A percentile compares a stretch with the other conserved stretches of the same genome.
These are phyloP conservation scores for Drosophila pseudotakahashii DNA, from an alignment of 2,888 invertebrate species.

Conservation along the genomic window DNA sequence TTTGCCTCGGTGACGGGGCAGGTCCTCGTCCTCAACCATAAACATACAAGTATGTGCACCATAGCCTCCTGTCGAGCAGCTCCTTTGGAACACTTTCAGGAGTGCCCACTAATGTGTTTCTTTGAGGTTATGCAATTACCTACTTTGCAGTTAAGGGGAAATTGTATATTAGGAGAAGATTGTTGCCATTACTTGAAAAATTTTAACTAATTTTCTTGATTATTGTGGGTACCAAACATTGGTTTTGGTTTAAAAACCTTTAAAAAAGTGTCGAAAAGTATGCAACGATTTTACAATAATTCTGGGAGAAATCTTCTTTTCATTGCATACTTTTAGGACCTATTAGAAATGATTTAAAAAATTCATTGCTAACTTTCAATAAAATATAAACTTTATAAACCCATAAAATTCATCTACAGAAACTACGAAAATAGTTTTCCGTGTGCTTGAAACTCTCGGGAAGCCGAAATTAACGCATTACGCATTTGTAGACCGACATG, in stretches of 20 bases:
- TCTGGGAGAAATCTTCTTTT: too few relatives aligned
- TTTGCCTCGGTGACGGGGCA: constrained; percentile 50
- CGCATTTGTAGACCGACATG: constrained; percentile 53
- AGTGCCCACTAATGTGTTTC: constrained; percentile 70
- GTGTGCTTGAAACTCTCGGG: constrained; percentile 1
- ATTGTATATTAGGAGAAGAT: not conserved
- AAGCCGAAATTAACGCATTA: constrained; percentile 27
- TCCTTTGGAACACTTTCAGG: constrained; percentile 19
- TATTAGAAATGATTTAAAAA: not conserved
- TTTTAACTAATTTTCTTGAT: too few relatives aligned
- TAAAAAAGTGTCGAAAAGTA: too few relatives aligned
- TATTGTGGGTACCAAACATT: too few relatives aligned
- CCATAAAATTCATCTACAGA: not conserved
- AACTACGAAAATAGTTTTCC: not conserved
- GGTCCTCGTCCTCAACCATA: not conserved
- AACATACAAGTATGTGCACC: constrained; percentile 2
- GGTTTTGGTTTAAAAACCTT: too few relatives aligned
- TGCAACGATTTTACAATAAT: too few relatives aligned
- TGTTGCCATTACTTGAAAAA: not conserved
- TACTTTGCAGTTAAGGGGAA: constrained; percentile 27
- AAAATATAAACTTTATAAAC: not conserved
- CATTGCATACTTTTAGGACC: too few relatives aligned
- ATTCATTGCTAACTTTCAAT: not conserved
- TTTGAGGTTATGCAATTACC: constrained; percentile 70
- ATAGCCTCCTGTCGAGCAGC: constrained; percentile 10